Evolutionary conservation across 2,797 vertebrate genomes (phyloP).

Genomic region (Danionella dracula): DNA sequence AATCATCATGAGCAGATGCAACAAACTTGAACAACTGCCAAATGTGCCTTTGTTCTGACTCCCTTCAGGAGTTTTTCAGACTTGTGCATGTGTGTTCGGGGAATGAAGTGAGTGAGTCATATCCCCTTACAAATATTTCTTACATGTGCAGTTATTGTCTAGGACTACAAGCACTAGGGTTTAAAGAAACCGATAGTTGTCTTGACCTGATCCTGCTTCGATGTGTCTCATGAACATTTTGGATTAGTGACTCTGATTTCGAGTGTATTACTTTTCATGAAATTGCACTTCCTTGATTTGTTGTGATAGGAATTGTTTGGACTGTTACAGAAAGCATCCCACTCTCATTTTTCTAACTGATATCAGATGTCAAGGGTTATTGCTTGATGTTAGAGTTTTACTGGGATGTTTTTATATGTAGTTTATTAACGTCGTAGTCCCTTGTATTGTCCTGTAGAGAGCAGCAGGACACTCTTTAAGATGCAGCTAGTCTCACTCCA

Average conservation of each 20-base stretch:
- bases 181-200: background rate
- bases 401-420: background rate
- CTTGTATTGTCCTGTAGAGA: conserved; percentile 21
- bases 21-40: background rate
- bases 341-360: background rate
- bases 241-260: background rate
- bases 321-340: background rate
- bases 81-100: background rate
- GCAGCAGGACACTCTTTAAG: background rate
- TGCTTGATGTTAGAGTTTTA: background rate
- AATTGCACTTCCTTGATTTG: conserved; percentile 1
- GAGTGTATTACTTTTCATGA: background rate
- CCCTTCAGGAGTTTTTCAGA: background rate
- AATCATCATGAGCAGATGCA: background rate
- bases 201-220: background rate
- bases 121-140: background rate
- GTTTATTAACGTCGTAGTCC: background rate
- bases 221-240: background rate
- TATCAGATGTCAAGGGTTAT: background rate
- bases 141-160: background rate
- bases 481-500: conserved; percentile 19
- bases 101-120: background rate
- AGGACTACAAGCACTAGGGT: background rate
- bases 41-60: background rate
- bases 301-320: background rate